phyloP scores from a whole-genome alignment of 1,140 invertebrate species.

The Nylanderia fulva region DNA sequence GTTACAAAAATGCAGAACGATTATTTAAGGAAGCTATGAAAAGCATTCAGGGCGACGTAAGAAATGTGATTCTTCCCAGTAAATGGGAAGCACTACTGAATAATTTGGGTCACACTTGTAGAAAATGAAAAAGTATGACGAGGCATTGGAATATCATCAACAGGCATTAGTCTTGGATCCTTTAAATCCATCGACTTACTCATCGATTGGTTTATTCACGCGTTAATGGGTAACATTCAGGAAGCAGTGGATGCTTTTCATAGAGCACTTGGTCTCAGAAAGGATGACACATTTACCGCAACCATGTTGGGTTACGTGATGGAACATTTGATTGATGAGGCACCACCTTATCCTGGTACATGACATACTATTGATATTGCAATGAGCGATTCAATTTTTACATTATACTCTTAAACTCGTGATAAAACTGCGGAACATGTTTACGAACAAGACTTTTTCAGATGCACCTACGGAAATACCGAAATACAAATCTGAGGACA shows the following conservation, averaged over 20 bases:
- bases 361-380: no score
- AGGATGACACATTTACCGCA: conserved; percentile 97
- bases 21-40: conserved; percentile 91
- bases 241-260: conserved; percentile 96
- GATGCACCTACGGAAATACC: conserved; percentile 85
- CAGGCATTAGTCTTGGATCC: conserved; percentile 94
- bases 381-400: conserved; percentile 26
- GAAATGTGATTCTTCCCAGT: conserved; percentile 83
- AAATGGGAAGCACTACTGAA: conserved; percentile 97
- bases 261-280: conserved; percentile 93
- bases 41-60: conserved; percentile 87
- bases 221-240: conserved; percentile 91
- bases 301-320: conserved; percentile 94
- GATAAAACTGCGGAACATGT: not conserved
- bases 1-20: conserved; percentile 91
- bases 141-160: conserved; percentile 95
- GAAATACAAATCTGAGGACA: conserved; percentile 79
- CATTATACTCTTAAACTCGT: not conserved
- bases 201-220: conserved; percentile 95
- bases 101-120: conserved; percentile 96
- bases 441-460: conserved; percentile 71
- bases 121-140: conserved; percentile 93
- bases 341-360: conserved; percentile 85
- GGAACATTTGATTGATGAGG: conserved; percentile 90
- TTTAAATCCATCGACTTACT: conserved; percentile 93